These are phyloP conservation scores for Platysternon megacephalum DNA, from an alignment of 2,113 vertebrate species.

Conservation along the genomic window DNA sequence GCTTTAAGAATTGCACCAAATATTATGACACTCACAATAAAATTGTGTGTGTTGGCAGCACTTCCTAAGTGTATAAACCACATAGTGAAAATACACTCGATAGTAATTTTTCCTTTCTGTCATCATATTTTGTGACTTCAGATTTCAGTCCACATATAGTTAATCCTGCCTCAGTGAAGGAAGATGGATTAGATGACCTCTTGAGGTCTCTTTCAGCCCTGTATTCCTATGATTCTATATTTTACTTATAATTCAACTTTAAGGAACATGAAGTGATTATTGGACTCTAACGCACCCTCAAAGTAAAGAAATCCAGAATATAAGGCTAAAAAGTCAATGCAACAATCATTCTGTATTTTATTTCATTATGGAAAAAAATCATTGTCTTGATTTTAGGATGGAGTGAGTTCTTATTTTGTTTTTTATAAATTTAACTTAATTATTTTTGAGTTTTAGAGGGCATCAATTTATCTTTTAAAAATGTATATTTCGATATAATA, in stretches of 20 bases:
- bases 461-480: neutral
- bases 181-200: neutral
- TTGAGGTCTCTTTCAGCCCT: neutral
- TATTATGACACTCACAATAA: neutral
- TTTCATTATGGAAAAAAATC: neutral
- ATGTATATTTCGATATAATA: neutral
- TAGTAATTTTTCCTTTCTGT: neutral
- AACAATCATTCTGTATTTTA: neutral
- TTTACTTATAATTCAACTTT: neutral
- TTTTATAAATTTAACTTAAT: neutral
- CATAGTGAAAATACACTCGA: neutral
- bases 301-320: neutral
- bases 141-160: neutral
- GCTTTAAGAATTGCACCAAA: neutral
- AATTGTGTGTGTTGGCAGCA: neutral
- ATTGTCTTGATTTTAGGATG: neutral
- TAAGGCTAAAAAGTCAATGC: neutral
- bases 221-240: neutral
- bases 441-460: neutral
- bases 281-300: neutral
- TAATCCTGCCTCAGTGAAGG: neutral
- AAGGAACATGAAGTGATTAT: neutral
- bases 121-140: neutral
- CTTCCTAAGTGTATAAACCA: fast-evolving
- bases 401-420: neutral